These are phyloP conservation scores for Bombus waltoni DNA, from an alignment of 1,140 invertebrate genomes.

Conservation along the genomic window DNA sequence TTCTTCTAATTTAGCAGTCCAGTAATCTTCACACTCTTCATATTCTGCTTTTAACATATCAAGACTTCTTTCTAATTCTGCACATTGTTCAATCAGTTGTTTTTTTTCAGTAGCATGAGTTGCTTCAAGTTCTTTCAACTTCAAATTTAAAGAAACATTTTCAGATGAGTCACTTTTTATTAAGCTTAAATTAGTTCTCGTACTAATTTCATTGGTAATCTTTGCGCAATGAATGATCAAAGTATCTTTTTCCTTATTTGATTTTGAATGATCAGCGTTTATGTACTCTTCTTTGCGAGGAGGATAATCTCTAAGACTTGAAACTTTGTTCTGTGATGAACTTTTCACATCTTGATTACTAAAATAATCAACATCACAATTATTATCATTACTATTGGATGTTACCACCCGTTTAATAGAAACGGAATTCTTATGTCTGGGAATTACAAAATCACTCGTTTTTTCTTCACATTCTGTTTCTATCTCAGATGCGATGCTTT, in stretches of 20 bases:
- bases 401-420: slow-evolving; percentile 42
- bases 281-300: slow-evolving; percentile 74
- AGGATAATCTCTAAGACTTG: slow-evolving; percentile 77
- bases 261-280: slow-evolving; percentile 45
- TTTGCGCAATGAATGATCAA: slow-evolving; percentile 17
- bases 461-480: slow-evolving; percentile 70
- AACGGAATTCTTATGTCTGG: slow-evolving; percentile 65
- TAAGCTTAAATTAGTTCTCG: slow-evolving; percentile 10
- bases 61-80: slow-evolving; percentile 88
- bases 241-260: slow-evolving; percentile 46
- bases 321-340: slow-evolving; percentile 70
- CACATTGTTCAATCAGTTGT: slow-evolving; percentile 83
- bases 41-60: slow-evolving; percentile 90
- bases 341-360: slow-evolving; percentile 63
- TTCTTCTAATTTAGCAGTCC: slow-evolving; percentile 90
- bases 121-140: slow-evolving; percentile 70
- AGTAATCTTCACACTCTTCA: slow-evolving; percentile 93
- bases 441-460: slow-evolving; percentile 70
- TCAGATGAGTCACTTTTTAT: slow-evolving; percentile 19
- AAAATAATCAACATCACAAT: slow-evolving; percentile 60
- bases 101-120: slow-evolving; percentile 78
- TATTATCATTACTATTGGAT: slow-evolving; percentile 64
- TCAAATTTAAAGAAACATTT: slow-evolving; percentile 16
- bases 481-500: slow-evolving; percentile 64
- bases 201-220: slow-evolving; percentile 28